Conservation (phyloP, 2,797 vertebrate species). For the Vireo griseus region DNA sequence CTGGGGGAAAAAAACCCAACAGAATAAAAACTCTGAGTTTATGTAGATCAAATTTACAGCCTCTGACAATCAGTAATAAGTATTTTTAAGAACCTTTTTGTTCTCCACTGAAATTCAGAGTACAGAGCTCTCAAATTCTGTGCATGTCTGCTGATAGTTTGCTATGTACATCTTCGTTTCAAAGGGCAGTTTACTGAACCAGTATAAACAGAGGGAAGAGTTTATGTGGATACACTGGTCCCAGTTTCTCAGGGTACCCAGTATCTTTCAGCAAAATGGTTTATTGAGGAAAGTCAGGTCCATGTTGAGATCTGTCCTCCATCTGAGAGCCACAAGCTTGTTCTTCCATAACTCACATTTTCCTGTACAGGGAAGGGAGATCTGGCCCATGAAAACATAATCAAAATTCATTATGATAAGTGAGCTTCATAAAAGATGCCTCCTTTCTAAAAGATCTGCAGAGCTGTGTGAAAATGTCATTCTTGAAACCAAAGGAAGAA, state of each 20-base stretch:
- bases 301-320: not conserved
- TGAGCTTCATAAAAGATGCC: not conserved
- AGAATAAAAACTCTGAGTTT: not conserved
- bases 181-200: not conserved
- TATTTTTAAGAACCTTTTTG: conserved; percentile 9
- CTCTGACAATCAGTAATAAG: not conserved
- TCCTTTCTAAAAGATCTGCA: not conserved
- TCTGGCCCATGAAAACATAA: not conserved
- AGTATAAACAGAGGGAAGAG: not conserved
- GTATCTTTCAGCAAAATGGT: not conserved
- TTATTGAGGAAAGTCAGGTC: not conserved
- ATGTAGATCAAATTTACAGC: not conserved
- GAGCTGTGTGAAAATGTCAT: not conserved
- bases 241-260: not conserved
- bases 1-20: accelerated
- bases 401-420: not conserved
- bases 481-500: not conserved
- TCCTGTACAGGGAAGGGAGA: not conserved
- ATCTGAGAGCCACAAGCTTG: not conserved
- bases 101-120: not conserved
- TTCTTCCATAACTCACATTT: not conserved
- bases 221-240: not conserved
- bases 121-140: not conserved
- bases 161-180: not conserved
- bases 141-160: not conserved